Conservation (phyloP, 2,888 invertebrate genomes). For the Conus canariensis region DNA sequence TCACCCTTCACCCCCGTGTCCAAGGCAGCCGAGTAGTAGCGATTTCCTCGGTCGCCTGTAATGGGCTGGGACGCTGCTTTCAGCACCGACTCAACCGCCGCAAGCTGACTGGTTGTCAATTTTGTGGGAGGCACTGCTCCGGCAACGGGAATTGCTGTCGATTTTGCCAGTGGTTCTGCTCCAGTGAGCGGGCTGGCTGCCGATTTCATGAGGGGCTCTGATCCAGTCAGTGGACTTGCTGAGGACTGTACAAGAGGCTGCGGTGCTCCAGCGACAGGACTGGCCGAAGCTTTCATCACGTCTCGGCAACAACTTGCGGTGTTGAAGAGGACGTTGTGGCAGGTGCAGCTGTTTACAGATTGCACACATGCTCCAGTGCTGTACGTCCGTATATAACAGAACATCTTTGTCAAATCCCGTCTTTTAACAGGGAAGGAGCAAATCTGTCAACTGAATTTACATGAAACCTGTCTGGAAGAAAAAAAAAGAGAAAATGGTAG, state of each 20-base stretch:
- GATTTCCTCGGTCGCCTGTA: slow-evolving; percentile 23
- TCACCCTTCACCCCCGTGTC: slow-evolving; percentile 34
- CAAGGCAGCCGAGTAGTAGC: neutral
- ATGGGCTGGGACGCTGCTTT: slow-evolving; percentile 9
- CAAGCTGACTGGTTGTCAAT: neutral
- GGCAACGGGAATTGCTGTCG: neutral
- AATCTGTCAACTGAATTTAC: neutral
- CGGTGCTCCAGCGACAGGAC: neutral
- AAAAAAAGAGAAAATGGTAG: no score
- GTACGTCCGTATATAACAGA: neutral
- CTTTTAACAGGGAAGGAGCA: neutral
- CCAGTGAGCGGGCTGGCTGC: neutral
- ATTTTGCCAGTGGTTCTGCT: neutral
- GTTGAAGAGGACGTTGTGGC: neutral
- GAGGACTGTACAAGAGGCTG: neutral
- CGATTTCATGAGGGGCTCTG: neutral
- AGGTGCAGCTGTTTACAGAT: neutral
- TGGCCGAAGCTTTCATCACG: slow-evolving; percentile 8
- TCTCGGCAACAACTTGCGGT: neutral
- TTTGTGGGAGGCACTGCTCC: neutral
- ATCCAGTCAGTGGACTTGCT: neutral
- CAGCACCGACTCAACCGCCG: neutral
- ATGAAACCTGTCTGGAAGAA: no score
- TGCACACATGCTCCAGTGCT: neutral
- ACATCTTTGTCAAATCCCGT: no score